Base-by-base conservation (phyloP, 2,888 invertebrate species). In the Platycnemis pennipes region DNA sequence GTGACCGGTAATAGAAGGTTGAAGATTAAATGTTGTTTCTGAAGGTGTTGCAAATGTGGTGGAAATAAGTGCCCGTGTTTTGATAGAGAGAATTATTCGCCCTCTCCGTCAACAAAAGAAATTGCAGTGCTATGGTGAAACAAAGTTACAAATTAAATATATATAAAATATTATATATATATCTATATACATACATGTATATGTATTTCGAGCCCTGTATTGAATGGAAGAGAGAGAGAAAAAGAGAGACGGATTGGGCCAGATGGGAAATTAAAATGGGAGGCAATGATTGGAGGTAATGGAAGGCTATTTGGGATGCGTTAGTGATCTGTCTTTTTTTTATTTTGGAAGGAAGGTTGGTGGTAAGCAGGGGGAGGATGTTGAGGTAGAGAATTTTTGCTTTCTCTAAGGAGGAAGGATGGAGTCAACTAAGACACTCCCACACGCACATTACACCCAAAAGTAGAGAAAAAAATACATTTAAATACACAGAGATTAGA, bases 51-150 rank as follows among this genome's bases (percentile, higher is more conserved):
- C 31, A 77, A 31, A 77, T 37, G 37, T 37, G 77, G 87, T 87
- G 87, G 87, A 87, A 87, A 87, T 77, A 87, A 87, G 87, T 87
- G 87, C 87, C 87, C 87, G 87, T 87, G 87, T 87, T 87, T 46
- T 46, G 87, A 87, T 46, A 87, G 46, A 46, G 87, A 87, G 87
- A 87, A 87, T 46, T 26, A 46, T 44, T 87, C 87, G 87, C 87
- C 87, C 87, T 87, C 87, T 87, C 87, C 87, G 77, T 77, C 77
- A 77, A 77, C 31, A 77, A 31, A 77, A 37, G 77, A 77, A 77
- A 77, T 77, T 77, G 77, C 77, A 77, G 77, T 77, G 77, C 77
- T 77, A 77, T 77, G 77, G 77, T 77, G 77, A 77, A 77, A 77
- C 77, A 77, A 77, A 77, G 37, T 37, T 77, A 37, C 37, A 26